Percentiles rank a stretch among this genome's conserved stretches.
Evolutionary conservation across 2,113 vertebrate species (phyloP).

Genomic region (Calidris pygmaea): DNA sequence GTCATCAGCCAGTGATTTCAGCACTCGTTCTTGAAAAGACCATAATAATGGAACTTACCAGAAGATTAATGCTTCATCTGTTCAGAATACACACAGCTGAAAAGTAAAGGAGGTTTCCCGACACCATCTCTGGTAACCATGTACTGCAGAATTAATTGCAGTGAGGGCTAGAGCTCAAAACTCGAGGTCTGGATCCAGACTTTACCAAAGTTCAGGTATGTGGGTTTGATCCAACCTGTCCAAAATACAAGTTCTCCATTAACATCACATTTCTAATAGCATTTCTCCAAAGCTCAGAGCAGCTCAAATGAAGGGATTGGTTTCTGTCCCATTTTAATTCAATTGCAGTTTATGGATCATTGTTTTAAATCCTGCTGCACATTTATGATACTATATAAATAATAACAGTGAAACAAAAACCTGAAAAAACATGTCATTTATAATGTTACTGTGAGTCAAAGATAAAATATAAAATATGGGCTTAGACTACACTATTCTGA

Average conservation of each 20-base stretch:
- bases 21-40: background rate
- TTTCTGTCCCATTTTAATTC: background rate
- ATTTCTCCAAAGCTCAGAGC: background rate
- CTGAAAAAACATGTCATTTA: background rate
- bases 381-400: conserved; percentile 2
- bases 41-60: background rate
- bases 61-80: background rate
- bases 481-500: background rate
- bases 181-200: background rate
- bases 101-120: background rate
- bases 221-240: background rate
- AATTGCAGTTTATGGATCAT: background rate
- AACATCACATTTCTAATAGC: background rate
- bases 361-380: background rate
- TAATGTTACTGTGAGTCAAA: background rate
- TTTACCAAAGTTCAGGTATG: background rate
- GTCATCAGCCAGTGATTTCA: conserved; percentile 14
- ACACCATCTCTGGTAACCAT: background rate
- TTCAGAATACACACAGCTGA: background rate
- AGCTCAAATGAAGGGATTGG: background rate
- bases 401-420: background rate
- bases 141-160: background rate
- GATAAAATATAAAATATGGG: conserved; percentile 26
- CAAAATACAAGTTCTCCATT: background rate
- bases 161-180: background rate